Evolutionary conservation across 2,113 vertebrate genomes (phyloP).

Genomic region (Mesitornis unicolor): DNA sequence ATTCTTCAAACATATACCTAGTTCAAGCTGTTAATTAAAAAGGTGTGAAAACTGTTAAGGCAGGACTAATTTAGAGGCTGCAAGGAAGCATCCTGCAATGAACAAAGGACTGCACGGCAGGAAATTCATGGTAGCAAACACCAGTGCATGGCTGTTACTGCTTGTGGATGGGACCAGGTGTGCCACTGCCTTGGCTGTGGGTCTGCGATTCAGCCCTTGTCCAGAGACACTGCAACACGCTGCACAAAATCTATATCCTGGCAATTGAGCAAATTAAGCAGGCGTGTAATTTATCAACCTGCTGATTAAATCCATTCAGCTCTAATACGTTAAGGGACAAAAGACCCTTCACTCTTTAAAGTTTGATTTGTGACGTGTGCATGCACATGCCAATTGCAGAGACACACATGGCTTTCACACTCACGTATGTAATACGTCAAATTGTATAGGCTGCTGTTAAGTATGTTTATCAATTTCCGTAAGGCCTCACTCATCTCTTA

Average conservation of each 20-base stretch:
- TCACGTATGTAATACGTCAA: background rate
- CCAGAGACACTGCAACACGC: background rate
- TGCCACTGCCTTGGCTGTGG: background rate
- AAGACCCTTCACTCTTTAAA: background rate
- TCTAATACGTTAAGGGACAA: background rate
- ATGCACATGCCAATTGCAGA: background rate
- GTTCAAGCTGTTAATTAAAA: background rate
- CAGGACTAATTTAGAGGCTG: background rate
- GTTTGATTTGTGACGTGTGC: background rate
- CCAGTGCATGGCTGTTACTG: background rate
- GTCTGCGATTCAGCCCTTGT: background rate
- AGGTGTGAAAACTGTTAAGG: background rate
- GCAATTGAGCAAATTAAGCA: background rate
- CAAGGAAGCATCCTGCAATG: background rate
- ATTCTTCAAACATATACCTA: background rate
- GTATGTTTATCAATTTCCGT: background rate
- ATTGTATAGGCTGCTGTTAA: background rate
- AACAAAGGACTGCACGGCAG: background rate
- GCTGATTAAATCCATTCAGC: background rate
- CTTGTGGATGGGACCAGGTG: background rate
- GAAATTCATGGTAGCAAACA: background rate
- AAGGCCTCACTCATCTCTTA: background rate
- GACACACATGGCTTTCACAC: background rate
- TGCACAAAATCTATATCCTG: background rate
- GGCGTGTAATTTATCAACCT: background rate